phyloP scores from a whole-genome alignment of 2,113 vertebrate genomes.

The Cyanoramphus novaezelandiae region DNA sequence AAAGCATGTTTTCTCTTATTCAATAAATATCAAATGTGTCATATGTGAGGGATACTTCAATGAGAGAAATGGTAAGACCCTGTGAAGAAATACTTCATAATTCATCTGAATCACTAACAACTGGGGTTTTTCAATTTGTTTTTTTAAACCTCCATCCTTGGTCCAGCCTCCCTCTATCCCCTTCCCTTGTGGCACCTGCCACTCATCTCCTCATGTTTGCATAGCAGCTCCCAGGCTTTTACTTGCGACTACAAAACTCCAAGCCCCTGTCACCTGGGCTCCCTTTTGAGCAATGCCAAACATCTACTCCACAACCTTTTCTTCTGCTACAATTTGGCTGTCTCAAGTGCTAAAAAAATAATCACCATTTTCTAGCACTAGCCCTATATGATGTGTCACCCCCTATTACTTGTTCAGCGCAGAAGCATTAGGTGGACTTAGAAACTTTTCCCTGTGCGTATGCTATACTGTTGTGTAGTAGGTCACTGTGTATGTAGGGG shows the following conservation, averaged over 20 bases:
- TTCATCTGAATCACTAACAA: neutral
- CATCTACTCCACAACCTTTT: neutral
- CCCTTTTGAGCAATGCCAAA: neutral
- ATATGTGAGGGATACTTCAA: neutral
- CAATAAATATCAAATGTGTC: neutral
- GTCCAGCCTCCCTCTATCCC: neutral
- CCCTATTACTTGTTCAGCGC: neutral
- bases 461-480: neutral
- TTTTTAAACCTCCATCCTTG: neutral
- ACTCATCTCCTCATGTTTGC: neutral
- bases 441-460: neutral
- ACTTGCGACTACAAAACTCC: neutral
- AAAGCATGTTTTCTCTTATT: neutral
- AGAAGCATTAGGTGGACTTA: neutral
- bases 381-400: neutral
- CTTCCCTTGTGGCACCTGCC: neutral
- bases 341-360: neutral
- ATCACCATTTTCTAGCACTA: neutral
- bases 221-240: neutral
- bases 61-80: neutral
- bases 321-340: neutral
- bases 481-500: rapidly evolving
- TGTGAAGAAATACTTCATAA: neutral
- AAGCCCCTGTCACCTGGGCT: neutral
- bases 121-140: neutral